Evolutionary conservation across 2,888 invertebrate genomes (phyloP).

Genomic region (Ornithoptera alexandrae): DNA sequence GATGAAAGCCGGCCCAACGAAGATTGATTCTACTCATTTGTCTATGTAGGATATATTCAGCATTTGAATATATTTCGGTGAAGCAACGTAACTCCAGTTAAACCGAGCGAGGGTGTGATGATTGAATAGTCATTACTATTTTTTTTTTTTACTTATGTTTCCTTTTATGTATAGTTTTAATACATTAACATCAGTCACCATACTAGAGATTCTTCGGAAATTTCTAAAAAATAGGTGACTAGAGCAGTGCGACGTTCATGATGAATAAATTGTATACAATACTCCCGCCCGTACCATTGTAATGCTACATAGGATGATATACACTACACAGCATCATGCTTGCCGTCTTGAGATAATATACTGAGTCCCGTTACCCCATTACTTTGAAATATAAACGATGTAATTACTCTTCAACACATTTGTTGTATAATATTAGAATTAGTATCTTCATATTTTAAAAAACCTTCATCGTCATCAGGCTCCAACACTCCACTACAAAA

Average conservation of each 20-base stretch:
- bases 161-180: neutral
- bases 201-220: neutral
- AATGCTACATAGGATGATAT: too few relatives aligned
- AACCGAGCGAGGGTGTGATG: slow-evolving; percentile 23
- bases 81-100: slow-evolving; percentile 18
- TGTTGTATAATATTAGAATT: neutral
- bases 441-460: neutral
- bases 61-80: slow-evolving; percentile 20
- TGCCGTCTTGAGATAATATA: too few relatives aligned
- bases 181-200: neutral
- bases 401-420: neutral
- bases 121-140: slow-evolving; percentile 28
- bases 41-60: slow-evolving; percentile 28
- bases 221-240: too few relatives aligned
- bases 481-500: too few relatives aligned
- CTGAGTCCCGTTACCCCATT: too few relatives aligned
- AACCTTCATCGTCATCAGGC: neutral
- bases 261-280: too few relatives aligned
- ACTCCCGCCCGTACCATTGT: too few relatives aligned
- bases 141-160: slow-evolving; percentile 10
- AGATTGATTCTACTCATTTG: slow-evolving; percentile 37
- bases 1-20: slow-evolving; percentile 33
- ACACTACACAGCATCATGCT: too few relatives aligned
- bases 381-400: too few relatives aligned
- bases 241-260: too few relatives aligned